Evolutionary conservation across 2,797 vertebrate species (phyloP).

Genomic region (Falco cherrug): DNA sequence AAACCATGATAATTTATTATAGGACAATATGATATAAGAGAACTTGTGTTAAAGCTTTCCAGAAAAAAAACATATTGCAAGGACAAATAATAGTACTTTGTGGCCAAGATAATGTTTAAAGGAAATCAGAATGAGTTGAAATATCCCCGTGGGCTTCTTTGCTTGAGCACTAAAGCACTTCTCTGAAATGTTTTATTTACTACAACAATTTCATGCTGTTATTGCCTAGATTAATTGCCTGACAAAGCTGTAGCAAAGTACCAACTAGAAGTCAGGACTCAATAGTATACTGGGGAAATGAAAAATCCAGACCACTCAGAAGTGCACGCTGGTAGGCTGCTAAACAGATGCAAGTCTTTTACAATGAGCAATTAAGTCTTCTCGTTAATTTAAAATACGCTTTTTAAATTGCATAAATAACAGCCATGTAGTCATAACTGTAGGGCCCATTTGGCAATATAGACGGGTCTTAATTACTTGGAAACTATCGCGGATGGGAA

Average conservation of each 20-base stretch:
- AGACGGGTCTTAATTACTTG: background rate
- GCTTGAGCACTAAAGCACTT: background rate
- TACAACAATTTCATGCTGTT: background rate
- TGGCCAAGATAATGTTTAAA: background rate
- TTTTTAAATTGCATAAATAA: background rate
- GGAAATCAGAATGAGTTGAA: background rate
- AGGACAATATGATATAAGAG: background rate
- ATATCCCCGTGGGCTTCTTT: background rate
- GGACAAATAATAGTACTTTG: background rate
- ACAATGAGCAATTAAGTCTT: background rate
- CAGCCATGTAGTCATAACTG: background rate
- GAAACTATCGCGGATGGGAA: background rate
- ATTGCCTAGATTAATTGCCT: background rate
- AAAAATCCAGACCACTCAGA: background rate
- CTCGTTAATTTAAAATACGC: background rate
- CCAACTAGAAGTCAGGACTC: background rate
- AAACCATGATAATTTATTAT: slow-evolving; percentile 3
- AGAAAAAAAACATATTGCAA: background rate
- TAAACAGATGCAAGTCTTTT: background rate
- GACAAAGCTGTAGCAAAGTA: background rate
- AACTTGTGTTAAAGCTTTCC: slow-evolving; percentile 17
- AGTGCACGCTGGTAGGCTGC: background rate
- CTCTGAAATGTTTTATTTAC: slow-evolving; percentile 42
- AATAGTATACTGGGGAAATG: background rate
- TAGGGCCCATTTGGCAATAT: background rate